These are phyloP conservation scores for Leptatherina wallacei DNA, from an alignment of 2,797 vertebrate genomes.

Conservation along the genomic window DNA sequence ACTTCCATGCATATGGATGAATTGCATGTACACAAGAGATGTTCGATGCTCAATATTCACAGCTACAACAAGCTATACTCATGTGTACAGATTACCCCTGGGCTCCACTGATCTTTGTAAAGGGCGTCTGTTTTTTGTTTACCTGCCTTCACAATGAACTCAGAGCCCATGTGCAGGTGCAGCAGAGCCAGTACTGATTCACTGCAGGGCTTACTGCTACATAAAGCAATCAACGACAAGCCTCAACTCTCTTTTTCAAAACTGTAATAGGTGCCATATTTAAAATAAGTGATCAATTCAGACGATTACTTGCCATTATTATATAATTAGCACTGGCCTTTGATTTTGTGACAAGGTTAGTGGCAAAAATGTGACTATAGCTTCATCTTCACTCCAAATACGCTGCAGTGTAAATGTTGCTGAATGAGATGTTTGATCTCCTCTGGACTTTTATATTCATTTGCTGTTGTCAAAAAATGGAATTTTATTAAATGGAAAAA, in stretches of 20 bases:
- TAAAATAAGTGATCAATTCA: background rate
- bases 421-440: background rate
- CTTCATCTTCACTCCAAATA: background rate
- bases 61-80: background rate
- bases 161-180: conserved; percentile 4
- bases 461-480: background rate
- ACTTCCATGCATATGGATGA: conserved; percentile 38
- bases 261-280: background rate
- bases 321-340: background rate
- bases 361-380: background rate
- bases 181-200: conserved; percentile 5
- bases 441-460: background rate
- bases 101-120: background rate
- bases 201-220: background rate
- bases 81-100: background rate
- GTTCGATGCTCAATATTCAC: conserved; percentile 16
- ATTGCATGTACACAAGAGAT: conserved; percentile 13
- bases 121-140: conserved; percentile 1
- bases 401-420: background rate
- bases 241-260: background rate
- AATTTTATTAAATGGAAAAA: background rate
- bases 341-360: background rate
- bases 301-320: background rate
- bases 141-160: conserved; percentile 22
- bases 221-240: background rate